Evolutionary conservation across 2,797 vertebrate species (phyloP).

Genomic region (Chloroceryle amazona): DNA sequence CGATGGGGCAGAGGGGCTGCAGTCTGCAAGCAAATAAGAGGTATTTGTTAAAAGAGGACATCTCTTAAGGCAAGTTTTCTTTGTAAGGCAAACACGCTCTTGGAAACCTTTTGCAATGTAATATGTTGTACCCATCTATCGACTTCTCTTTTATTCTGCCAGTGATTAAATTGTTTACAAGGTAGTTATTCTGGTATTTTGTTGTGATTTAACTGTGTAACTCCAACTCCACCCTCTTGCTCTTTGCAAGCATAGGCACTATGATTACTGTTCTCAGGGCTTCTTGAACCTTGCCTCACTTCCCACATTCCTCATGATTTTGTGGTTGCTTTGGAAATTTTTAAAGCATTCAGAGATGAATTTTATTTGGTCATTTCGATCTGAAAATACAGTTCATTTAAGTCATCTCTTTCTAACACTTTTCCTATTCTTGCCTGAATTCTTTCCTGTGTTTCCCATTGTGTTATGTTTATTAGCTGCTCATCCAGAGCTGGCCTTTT

Average conservation of each 20-base stretch:
- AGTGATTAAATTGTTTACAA: background rate
- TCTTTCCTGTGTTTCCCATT: background rate
- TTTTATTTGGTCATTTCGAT: background rate
- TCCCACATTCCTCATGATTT: background rate
- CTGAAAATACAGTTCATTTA: background rate
- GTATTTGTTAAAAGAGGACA: background rate
- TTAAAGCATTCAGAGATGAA: background rate
- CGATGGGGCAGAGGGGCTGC: conserved; percentile 92
- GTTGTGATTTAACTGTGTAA: background rate
- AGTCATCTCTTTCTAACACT: background rate
- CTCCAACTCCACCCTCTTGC: background rate
- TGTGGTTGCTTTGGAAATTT: background rate
- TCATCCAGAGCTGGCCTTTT: background rate
- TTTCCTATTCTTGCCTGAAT: background rate
- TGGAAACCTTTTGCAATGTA: background rate
- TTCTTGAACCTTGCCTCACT: background rate
- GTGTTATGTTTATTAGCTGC: background rate
- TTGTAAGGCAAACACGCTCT: background rate
- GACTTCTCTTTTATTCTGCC: conserved; percentile 23
- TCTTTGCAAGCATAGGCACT: background rate
- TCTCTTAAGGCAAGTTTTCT: background rate
- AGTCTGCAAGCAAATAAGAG: conserved; percentile 82
- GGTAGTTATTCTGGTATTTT: background rate
- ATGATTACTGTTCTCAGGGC: background rate
- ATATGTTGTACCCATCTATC: background rate